Conservation (phyloP, 1,140 invertebrate genomes). For the Brachionus plicatilis region DNA sequence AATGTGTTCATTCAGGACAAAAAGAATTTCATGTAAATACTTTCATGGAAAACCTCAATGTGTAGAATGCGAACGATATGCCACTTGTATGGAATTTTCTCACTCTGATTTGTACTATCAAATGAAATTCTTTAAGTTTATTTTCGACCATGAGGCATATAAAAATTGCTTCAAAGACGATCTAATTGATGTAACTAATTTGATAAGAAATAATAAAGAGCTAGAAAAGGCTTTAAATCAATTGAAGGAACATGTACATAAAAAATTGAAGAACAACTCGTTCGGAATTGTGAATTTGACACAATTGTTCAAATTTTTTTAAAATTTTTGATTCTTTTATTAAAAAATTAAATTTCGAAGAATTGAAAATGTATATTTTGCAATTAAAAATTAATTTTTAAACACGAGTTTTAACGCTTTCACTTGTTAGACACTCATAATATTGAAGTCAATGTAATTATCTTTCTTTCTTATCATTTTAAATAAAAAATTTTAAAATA, state of each 20-base stretch:
- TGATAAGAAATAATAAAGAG: conserved; percentile 26
- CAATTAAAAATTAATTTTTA: neutral
- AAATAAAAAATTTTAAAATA: neutral
- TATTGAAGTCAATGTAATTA: neutral
- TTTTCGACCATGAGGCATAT: conserved; percentile 23
- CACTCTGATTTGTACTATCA: conserved; percentile 37
- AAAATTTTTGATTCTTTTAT: neutral
- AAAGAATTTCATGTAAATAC: conserved; percentile 29
- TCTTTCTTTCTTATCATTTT: neutral
- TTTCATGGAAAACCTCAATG: conserved; percentile 24
- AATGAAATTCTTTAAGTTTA: conserved; percentile 40
- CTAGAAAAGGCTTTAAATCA: neutral
- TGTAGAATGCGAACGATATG: conserved; percentile 19
- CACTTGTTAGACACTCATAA: neutral
- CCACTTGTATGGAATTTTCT: conserved; percentile 21
- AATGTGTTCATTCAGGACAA: conserved; percentile 36
- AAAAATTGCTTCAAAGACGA: conserved; percentile 36
- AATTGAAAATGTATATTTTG: neutral
- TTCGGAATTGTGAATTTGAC: conserved; percentile 36
- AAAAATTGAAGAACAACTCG: conserved; percentile 33
- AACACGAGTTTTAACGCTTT: neutral
- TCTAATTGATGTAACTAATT: neutral
- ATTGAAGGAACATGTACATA: conserved; percentile 30
- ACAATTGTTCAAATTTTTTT: conserved; percentile 32
- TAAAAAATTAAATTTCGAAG: neutral